Conservation (phyloP, 2,113 vertebrate genomes). For the Dipodomys merriami region DNA sequence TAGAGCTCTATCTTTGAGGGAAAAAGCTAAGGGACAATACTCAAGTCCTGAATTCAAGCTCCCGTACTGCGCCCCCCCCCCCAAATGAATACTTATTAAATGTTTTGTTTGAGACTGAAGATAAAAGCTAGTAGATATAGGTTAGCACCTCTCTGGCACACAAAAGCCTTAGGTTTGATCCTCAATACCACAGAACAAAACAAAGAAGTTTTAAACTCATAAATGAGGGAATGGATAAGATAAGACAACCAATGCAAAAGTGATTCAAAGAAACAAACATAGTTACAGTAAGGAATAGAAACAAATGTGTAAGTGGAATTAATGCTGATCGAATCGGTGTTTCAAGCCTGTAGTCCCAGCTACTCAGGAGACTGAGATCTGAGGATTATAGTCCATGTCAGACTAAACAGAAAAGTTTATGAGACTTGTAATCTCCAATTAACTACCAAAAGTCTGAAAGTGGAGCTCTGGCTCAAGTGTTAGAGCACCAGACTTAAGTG, state of each 20-base stretch:
- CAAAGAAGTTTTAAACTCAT: conserved; percentile 38
- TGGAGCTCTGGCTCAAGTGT: no score
- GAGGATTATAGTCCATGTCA: no score
- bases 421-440: no score
- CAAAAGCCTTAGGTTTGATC: neutral
- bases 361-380: no score
- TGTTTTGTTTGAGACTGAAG: neutral
- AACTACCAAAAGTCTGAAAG: no score
- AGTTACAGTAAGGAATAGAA: conserved; percentile 17
- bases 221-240: conserved; percentile 26
- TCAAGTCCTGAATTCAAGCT: no score
- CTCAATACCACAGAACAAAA: neutral
- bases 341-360: no score
- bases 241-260: conserved; percentile 30
- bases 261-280: conserved; percentile 37
- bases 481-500: no score
- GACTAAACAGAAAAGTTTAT: no score
- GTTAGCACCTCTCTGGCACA: neutral
- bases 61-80: neutral
- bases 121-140: neutral
- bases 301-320: neutral
- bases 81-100: conserved; percentile 24
- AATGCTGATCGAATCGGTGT: neutral
- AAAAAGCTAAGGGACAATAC: no score
- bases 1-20: no score